phyloP scores from a whole-genome alignment of 1,140 invertebrate genomes.

The Penaeus chinensis region DNA sequence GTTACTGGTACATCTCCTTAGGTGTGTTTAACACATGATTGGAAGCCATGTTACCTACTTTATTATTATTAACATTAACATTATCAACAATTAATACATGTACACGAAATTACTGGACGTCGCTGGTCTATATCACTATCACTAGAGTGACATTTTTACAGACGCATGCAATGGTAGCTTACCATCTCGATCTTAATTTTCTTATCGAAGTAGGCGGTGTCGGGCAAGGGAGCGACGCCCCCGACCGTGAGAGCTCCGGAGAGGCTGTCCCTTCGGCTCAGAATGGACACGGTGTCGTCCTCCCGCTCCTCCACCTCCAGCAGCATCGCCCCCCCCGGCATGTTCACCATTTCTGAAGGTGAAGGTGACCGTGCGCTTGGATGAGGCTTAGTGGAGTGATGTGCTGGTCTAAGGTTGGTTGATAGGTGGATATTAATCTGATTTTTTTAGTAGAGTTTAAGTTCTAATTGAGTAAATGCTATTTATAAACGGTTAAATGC shows the following conservation, averaged over 20 bases:
- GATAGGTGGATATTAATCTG: too few species aligned
- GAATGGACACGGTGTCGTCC: background rate
- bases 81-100: too few species aligned
- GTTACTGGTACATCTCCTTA: too few species aligned
- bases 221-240: background rate
- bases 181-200: constrained; percentile 53
- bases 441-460: too few species aligned
- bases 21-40: too few species aligned
- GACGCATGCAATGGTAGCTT: background rate
- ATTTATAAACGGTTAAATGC: too few species aligned
- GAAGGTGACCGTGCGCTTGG: background rate
- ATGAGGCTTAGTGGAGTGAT: background rate
- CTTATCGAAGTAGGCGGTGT: constrained; percentile 42
- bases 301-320: constrained; percentile 26
- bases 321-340: constrained; percentile 39
- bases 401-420: background rate
- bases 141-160: too few species aligned
- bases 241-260: constrained; percentile 3
- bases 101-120: too few species aligned
- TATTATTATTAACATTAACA: too few species aligned
- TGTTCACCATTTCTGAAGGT: constrained; percentile 45
- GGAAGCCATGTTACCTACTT: too few species aligned
- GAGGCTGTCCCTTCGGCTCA: constrained; percentile 7
- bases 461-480: too few species aligned
- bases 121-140: too few species aligned